These are phyloP conservation scores for Sinocyclocheilus maitianheensis DNA, from an alignment of 2,113 vertebrate genomes.

Conservation along the genomic window DNA sequence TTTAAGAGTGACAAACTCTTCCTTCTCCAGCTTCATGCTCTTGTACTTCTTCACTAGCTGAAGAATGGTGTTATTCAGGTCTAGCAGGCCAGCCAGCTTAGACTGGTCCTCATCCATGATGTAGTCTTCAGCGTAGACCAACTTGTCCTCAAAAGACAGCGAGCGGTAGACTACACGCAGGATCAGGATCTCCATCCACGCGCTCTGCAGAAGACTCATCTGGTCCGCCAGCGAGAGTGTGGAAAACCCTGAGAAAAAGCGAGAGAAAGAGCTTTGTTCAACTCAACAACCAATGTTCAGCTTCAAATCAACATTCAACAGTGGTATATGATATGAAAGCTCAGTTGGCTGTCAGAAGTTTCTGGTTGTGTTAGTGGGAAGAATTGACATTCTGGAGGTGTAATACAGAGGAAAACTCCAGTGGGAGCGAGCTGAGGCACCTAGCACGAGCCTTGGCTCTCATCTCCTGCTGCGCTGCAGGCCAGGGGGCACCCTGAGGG, in stretches of 20 bases:
- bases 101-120: constrained; percentile 99
- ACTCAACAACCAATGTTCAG: not conserved
- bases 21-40: constrained; percentile 98
- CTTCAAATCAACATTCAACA: not conserved
- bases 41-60: constrained; percentile 99
- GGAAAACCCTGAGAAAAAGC: constrained; percentile 86
- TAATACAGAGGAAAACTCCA: constrained; percentile 39
- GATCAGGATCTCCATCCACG: constrained; percentile 99
- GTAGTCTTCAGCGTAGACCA: constrained; percentile 99
- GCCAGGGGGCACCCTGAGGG: constrained; percentile 73
- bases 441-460: constrained; percentile 44
- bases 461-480: constrained; percentile 61
- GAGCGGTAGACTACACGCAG: constrained; percentile 97
- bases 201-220: constrained; percentile 99
- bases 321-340: not conserved
- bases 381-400: constrained; percentile 56
- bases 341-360: constrained; percentile 10
- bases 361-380: constrained; percentile 25
- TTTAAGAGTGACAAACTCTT: constrained; percentile 99
- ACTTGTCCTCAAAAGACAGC: constrained; percentile 96
- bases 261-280: constrained; percentile 10
- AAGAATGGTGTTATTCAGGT: constrained; percentile 97
- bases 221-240: constrained; percentile 98
- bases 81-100: constrained; percentile 94
- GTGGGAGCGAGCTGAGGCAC: constrained; percentile 25